Conservation (phyloP, 1,140 invertebrate genomes). For the Drosophila burlai region DNA sequence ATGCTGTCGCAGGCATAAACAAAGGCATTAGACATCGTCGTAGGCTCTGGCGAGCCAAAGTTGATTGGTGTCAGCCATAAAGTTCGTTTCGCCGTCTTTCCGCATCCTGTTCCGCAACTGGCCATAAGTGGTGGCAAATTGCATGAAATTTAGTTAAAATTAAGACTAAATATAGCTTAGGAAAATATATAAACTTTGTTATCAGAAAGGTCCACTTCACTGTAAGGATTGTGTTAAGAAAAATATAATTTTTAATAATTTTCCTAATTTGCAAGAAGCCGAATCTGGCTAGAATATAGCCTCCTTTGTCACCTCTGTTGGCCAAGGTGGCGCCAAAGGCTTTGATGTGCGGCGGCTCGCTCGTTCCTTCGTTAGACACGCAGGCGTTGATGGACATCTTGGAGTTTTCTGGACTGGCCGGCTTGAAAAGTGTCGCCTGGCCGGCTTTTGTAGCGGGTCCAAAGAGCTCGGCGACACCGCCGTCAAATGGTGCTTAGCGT, state of each 20-base stretch:
- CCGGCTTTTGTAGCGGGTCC: slow-evolving; percentile 34
- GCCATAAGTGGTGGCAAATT: slow-evolving; percentile 7
- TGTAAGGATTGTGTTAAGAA: accelerated
- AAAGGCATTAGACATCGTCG: slow-evolving; percentile 76
- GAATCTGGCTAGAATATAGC: neutral
- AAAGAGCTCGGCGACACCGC: slow-evolving; percentile 37
- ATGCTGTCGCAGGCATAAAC: slow-evolving; percentile 60
- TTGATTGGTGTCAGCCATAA: slow-evolving; percentile 84
- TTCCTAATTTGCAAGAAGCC: neutral
- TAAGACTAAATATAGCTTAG: neutral
- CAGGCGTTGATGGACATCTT: slow-evolving; percentile 83
- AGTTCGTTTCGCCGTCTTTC: slow-evolving; percentile 59
- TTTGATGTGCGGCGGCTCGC: slow-evolving; percentile 69
- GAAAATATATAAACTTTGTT: neutral
- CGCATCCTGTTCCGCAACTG: slow-evolving; percentile 39
- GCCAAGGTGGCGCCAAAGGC: slow-evolving; percentile 74
- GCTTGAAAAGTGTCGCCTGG: slow-evolving; percentile 66
- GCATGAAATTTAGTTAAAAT: neutral
- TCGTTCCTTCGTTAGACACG: slow-evolving; percentile 77
- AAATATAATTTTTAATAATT: neutral
- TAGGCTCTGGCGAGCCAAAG: slow-evolving; percentile 66
- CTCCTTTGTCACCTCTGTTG: neutral
- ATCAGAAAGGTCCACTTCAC: neutral
- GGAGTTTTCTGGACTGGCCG: slow-evolving; percentile 37
- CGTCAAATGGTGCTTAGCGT: slow-evolving; percentile 80